Evolutionary conservation across 2,113 vertebrate genomes (phyloP).

Genomic region (Mixornis gularis): DNA sequence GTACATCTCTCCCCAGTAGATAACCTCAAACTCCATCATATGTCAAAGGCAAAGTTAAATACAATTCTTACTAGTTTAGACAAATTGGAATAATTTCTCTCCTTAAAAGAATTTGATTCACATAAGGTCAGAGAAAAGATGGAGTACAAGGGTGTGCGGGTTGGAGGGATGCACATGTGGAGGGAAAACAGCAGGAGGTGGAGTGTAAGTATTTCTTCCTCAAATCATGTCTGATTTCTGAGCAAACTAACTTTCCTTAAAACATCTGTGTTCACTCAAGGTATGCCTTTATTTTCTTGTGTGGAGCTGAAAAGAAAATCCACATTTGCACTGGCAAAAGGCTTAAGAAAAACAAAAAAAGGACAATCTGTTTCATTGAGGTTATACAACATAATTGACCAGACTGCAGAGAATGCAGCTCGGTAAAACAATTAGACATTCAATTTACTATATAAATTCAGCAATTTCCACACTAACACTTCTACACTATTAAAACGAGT

Average conservation of each 20-base stretch:
- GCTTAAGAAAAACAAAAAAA: not conserved
- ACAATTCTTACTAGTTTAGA: not conserved
- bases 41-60: not conserved
- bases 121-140: constrained; percentile 9
- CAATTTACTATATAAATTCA: constrained; percentile 22
- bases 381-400: constrained; percentile 21
- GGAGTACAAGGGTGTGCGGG: not conserved
- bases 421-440: constrained; percentile 8
- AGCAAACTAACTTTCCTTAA: constrained; percentile 14
- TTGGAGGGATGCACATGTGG: not conserved
- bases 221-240: constrained; percentile 36
- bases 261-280: constrained; percentile 63
- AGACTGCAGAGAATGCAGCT: not conserved
- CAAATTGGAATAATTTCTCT: not conserved
- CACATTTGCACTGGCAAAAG: constrained; percentile 3
- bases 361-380: not conserved
- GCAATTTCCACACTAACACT: not conserved
- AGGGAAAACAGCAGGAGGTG: constrained; percentile 26
- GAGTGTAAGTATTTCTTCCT: constrained; percentile 27
- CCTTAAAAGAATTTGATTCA: not conserved
- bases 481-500: not conserved
- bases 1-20: not conserved
- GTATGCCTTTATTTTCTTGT: constrained; percentile 25
- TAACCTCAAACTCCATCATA: not conserved
- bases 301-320: constrained; percentile 10